These are phyloP conservation scores for Indicator indicator DNA, from an alignment of 2,113 vertebrate species.

Conservation along the genomic window DNA sequence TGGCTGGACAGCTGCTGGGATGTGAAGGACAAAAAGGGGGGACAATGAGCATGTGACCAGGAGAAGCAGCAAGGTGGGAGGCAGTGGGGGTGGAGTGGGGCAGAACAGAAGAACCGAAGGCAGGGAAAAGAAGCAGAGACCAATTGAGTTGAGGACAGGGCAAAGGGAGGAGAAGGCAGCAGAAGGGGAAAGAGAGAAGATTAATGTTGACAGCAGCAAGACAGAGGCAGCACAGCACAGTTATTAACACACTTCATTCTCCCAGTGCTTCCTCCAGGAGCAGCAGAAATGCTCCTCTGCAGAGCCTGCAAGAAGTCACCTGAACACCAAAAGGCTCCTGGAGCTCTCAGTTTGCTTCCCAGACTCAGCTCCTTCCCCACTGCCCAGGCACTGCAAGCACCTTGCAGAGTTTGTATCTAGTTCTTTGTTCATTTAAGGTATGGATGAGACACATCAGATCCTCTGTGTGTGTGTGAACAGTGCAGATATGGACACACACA, in stretches of 20 bases:
- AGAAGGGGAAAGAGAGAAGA: conserved; percentile 66
- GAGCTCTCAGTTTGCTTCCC: background rate
- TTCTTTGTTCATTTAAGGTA: background rate
- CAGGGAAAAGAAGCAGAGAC: background rate
- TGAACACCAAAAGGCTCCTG: background rate
- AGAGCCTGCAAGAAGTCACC: background rate
- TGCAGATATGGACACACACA: too few relatives aligned
- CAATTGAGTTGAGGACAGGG: background rate
- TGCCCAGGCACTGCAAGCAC: background rate
- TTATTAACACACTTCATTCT: background rate
- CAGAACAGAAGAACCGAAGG: background rate
- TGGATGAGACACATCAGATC: too few relatives aligned
- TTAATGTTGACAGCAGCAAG: conserved; percentile 73
- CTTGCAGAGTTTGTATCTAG: background rate
- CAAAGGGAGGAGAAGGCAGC: conserved; percentile 53
- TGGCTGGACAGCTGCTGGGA: conserved; percentile 92
- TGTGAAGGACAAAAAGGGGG: conserved; percentile 88
- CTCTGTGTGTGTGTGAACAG: background rate
- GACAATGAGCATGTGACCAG: conserved; percentile 80
- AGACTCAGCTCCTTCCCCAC: background rate
- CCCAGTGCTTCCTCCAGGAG: background rate
- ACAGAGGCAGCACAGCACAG: conserved; percentile 41
- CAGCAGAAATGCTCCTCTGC: background rate
- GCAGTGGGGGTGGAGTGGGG: background rate
- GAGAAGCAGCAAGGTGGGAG: conserved; percentile 64